Conservation (phyloP, 1,140 invertebrate species). For the Trichomalopsis sarcophagae region DNA sequence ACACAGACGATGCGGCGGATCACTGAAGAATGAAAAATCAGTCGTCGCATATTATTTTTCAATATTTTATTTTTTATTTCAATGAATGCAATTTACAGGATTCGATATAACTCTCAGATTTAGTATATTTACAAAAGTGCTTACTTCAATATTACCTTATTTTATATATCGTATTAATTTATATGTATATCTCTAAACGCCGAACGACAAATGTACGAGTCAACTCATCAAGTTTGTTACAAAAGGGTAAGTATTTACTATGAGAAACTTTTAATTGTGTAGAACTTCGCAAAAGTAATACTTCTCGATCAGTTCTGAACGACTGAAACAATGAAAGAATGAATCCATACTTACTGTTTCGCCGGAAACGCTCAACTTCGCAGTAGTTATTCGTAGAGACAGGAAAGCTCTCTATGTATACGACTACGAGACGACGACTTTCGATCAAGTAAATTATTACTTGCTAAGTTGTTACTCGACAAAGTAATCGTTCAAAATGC, state of each 20-base stretch:
- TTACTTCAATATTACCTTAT: slow-evolving; percentile 1
- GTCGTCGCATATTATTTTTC: neutral
- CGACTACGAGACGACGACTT: neutral
- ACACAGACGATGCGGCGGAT: neutral
- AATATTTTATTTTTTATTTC: neutral
- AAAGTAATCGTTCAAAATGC: neutral
- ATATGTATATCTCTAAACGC: neutral
- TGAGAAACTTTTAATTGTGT: neutral
- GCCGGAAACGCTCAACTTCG: neutral
- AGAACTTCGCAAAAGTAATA: neutral
- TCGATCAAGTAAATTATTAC: neutral
- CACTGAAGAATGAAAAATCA: neutral
- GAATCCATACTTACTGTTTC: neutral
- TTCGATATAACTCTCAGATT: slow-evolving; percentile 1
- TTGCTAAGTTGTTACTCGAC: neutral
- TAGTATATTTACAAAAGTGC: slow-evolving; percentile 1
- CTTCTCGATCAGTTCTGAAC: neutral
- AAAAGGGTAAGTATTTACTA: neutral
- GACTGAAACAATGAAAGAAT: neutral
- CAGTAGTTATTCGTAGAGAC: neutral
- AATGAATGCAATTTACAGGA: slow-evolving; percentile 1
- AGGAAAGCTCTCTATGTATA: neutral
- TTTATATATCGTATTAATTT: slow-evolving; percentile 1
- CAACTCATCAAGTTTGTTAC: neutral
- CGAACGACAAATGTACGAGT: neutral